Conservation (phyloP, 2,113 vertebrate species). For the Triplophysa siluroides region DNA sequence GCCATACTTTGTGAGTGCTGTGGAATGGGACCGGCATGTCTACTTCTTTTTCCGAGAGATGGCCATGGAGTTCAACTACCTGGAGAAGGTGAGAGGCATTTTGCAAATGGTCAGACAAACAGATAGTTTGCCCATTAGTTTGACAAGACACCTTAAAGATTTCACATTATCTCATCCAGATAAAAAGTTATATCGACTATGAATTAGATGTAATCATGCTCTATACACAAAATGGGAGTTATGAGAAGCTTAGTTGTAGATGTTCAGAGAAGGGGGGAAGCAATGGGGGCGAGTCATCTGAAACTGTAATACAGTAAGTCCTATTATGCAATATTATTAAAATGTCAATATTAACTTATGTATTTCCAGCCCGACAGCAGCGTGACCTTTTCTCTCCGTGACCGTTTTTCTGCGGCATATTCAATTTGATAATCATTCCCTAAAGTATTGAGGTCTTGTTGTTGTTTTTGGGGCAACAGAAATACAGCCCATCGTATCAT, state of each 20-base stretch:
- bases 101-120: background rate
- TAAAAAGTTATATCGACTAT: no score
- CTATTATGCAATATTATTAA: conserved; percentile 45
- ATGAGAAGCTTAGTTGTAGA: no score
- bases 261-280: background rate
- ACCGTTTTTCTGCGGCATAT: background rate
- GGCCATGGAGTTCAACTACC: conserved; percentile 97
- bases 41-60: conserved; percentile 99
- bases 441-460: background rate
- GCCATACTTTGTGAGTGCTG: conserved; percentile 89
- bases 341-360: conserved; percentile 51
- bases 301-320: conserved; percentile 37
- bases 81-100: conserved; percentile 86
- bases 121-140: no score
- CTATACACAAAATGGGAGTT: background rate
- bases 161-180: no score
- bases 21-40: conserved; percentile 92
- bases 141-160: no score
- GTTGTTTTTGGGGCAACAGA: conserved; percentile 9
- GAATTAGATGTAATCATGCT: no score
- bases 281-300: background rate
- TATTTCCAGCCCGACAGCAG: conserved; percentile 24
- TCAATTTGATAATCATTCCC: conserved; percentile 31
- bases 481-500: conserved; percentile 7
- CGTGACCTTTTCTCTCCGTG: conserved; percentile 24